phyloP scores from a whole-genome alignment of 1,140 invertebrate genomes.

The Oedothorax gibbosus region DNA sequence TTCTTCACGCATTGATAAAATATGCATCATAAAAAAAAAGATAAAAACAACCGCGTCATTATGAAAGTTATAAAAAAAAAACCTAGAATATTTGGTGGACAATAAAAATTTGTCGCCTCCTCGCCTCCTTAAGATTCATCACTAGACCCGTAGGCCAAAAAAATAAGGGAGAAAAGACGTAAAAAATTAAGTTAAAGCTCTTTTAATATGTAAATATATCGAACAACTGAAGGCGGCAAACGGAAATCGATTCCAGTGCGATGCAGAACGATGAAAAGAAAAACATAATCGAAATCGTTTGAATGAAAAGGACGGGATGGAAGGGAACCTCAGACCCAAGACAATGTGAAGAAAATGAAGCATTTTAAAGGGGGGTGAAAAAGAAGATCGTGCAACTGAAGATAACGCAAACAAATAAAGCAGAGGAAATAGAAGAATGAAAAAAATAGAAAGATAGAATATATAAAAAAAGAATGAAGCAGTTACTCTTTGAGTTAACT shows the following conservation, averaged over 20 bases:
- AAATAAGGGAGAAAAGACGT: not conserved
- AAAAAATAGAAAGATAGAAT: conserved; percentile 6
- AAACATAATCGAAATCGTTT: conserved; percentile 52
- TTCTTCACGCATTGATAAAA: not conserved
- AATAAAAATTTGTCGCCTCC: conserved; percentile 38
- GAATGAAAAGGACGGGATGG: conserved; percentile 46
- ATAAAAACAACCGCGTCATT: not conserved
- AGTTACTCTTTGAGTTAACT: conserved; percentile 61
- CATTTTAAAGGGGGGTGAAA: conserved; percentile 41
- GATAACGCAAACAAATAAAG: not conserved
- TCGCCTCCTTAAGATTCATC: conserved; percentile 55
- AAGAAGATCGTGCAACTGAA: too few relatives aligned
- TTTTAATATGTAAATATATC: conserved; percentile 61
- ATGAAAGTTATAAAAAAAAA: not conserved
- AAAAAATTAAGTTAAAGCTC: conserved; percentile 59
- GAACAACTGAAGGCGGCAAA: conserved; percentile 50
- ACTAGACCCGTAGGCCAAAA: conserved; percentile 19
- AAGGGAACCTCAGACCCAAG: not conserved
- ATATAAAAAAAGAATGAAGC: conserved; percentile 42
- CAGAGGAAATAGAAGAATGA: conserved; percentile 22
- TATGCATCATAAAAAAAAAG: not conserved
- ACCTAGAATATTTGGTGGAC: not conserved
- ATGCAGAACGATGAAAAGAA: conserved; percentile 20
- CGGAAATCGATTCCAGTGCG: conserved; percentile 47
- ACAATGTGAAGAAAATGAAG: conserved; percentile 58